A percentile compares a stretch with the other conserved stretches of the same genome.
These are phyloP conservation scores for Spodoptera picta DNA, from an alignment of 2,888 invertebrate species.

Conservation along the genomic window DNA sequence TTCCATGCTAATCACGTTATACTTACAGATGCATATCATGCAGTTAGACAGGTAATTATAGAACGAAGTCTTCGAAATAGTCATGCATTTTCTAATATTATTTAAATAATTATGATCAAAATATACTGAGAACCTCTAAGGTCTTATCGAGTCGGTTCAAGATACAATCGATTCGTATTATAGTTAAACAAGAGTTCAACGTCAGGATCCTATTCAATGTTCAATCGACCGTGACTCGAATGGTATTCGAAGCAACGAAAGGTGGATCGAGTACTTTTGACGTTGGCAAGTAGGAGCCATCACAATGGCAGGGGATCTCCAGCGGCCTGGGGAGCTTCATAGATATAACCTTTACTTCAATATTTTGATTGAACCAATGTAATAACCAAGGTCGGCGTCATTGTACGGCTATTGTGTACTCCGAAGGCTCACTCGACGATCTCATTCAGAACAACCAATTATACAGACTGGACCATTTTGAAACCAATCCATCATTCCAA, in stretches of 20 bases:
- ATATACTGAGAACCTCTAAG: slow-evolving; percentile 30
- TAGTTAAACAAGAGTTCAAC: slow-evolving; percentile 60
- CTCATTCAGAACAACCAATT: slow-evolving; percentile 72
- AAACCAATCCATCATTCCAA: slow-evolving; percentile 66
- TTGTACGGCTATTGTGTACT: slow-evolving; percentile 73
- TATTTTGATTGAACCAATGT: slow-evolving; percentile 81
- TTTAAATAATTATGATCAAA: slow-evolving; percentile 24
- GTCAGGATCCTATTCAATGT: slow-evolving; percentile 72
- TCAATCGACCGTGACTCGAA: slow-evolving; percentile 79
- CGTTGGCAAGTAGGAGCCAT: slow-evolving; percentile 66
- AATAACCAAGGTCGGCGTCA: slow-evolving; percentile 77
- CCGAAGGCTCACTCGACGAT: slow-evolving; percentile 62
- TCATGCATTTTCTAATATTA: slow-evolving; percentile 23
- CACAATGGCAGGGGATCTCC: slow-evolving; percentile 65
- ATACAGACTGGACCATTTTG: slow-evolving; percentile 68
- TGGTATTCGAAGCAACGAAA: slow-evolving; percentile 74
- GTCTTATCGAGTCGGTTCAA: too few relatives aligned
- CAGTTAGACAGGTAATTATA: too few relatives aligned
- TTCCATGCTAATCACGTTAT: too few relatives aligned
- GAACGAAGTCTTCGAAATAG: slow-evolving; percentile 2
- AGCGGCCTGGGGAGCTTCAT: slow-evolving; percentile 57
- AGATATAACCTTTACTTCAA: slow-evolving; percentile 81
- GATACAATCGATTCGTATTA: slow-evolving; percentile 34
- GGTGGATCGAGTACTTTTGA: slow-evolving; percentile 75
- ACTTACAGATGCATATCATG: too few relatives aligned